A percentile compares a stretch with the other conserved stretches of the same genome.
Conservation (phyloP, 2,888 invertebrate genomes). For the Netelia fuscicornis region DNA sequence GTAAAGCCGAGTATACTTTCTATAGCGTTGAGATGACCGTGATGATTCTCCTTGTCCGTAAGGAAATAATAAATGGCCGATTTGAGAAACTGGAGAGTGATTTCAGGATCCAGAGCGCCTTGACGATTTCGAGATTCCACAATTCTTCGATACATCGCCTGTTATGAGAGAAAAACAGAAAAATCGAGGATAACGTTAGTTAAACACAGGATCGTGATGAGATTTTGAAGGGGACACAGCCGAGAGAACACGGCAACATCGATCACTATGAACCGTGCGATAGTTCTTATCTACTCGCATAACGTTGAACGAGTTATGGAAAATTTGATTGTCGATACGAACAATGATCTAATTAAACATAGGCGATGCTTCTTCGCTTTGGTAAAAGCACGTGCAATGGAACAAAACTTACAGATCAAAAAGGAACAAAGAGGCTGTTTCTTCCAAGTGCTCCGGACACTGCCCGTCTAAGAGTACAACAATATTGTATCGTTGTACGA, state of each 20-base stretch:
- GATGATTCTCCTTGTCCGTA: slow-evolving; percentile 95
- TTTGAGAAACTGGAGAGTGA: slow-evolving; percentile 96
- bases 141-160: slow-evolving; percentile 95
- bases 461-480: slow-evolving; percentile 68
- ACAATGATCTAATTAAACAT: neutral
- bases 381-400: slow-evolving; percentile 74
- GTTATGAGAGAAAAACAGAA: slow-evolving; percentile 76
- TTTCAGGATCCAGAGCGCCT: slow-evolving; percentile 94
- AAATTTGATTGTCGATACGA: neutral
- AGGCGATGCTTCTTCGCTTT: slow-evolving; percentile 69
- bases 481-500: slow-evolving; percentile 36
- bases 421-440: slow-evolving; percentile 81
- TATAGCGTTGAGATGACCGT: slow-evolving; percentile 95
- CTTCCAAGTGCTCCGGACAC: slow-evolving; percentile 78
- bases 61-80: slow-evolving; percentile 97
- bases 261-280: slow-evolving; percentile 6
- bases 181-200: slow-evolving; percentile 20
- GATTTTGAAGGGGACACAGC: slow-evolving; percentile 7
- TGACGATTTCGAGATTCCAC: slow-evolving; percentile 91
- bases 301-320: neutral
- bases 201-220: neutral
- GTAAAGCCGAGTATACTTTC: slow-evolving; percentile 96
- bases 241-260: neutral
- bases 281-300: neutral
- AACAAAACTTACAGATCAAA: slow-evolving; percentile 71